Percentiles rank a stretch among this genome's conserved stretches.
Evolutionary conservation across 2,113 vertebrate species (phyloP).

Genomic region (Pelvicachromis taeniatus): DNA sequence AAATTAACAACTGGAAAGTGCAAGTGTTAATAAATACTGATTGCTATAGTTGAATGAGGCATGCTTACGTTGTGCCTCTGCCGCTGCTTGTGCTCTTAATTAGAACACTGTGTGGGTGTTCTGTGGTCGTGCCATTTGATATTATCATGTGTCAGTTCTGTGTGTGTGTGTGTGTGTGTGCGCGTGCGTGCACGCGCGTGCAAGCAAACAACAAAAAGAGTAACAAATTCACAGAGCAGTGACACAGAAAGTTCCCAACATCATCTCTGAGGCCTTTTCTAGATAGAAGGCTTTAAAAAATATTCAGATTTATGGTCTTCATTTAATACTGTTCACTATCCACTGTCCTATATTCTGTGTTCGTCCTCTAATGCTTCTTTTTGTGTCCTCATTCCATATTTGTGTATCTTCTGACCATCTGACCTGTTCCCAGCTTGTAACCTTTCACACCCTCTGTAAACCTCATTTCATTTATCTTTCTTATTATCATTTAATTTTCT

Average conservation of each 20-base stretch:
- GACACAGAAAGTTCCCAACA: neutral
- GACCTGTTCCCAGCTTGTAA: neutral
- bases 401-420: neutral
- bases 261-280: neutral
- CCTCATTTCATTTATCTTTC: neutral
- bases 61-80: neutral
- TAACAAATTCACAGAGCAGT: neutral
- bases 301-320: neutral
- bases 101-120: constrained; percentile 26
- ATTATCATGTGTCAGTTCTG: constrained; percentile 26
- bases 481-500: neutral
- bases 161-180: neutral
- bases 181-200: neutral
- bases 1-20: neutral
- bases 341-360: neutral
- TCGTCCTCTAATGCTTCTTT: neutral
- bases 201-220: neutral
- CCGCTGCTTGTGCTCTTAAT: constrained; percentile 1
- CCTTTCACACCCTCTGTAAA: neutral
- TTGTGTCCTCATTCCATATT: neutral
- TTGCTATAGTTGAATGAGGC: neutral
- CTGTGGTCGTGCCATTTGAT: neutral
- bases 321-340: neutral
- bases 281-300: neutral
- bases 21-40: neutral